A percentile compares a stretch with the other conserved stretches of the same genome.
Conservation (phyloP, 2,113 vertebrate genomes). For the Silurus asotus region DNA sequence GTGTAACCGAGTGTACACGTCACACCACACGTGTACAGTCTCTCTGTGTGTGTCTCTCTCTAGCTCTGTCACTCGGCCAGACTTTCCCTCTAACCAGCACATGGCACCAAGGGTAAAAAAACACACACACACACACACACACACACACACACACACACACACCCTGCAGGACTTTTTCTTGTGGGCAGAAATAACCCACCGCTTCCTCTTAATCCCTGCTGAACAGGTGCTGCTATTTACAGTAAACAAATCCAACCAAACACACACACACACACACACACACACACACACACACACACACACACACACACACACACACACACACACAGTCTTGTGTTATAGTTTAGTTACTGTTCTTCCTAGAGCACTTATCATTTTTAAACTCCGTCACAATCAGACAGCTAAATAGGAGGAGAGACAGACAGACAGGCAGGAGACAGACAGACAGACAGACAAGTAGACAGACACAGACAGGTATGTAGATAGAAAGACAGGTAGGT, state of each 20-base stretch:
- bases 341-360: neutral
- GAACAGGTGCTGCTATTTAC: conserved; percentile 36
- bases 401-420: neutral
- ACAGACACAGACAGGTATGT: neutral
- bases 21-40: neutral
- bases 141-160: conserved; percentile 15
- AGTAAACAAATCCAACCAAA: conserved; percentile 20
- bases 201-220: conserved; percentile 17
- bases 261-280: neutral
- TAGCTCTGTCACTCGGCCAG: neutral
- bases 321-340: neutral
- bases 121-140: neutral
- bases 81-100: conserved; percentile 6
- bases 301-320: neutral
- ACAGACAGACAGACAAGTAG: neutral
- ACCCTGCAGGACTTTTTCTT: conserved; percentile 9
- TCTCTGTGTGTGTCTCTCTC: neutral
- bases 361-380: neutral
- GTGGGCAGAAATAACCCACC: conserved; percentile 32
- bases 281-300: neutral
- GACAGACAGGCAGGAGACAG: neutral
- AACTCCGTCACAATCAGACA: neutral
- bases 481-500: neutral
- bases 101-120: neutral
- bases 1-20: neutral